Base-by-base conservation (phyloP, 1,140 invertebrate species). In the Cyphomyrmex costatus region DNA sequence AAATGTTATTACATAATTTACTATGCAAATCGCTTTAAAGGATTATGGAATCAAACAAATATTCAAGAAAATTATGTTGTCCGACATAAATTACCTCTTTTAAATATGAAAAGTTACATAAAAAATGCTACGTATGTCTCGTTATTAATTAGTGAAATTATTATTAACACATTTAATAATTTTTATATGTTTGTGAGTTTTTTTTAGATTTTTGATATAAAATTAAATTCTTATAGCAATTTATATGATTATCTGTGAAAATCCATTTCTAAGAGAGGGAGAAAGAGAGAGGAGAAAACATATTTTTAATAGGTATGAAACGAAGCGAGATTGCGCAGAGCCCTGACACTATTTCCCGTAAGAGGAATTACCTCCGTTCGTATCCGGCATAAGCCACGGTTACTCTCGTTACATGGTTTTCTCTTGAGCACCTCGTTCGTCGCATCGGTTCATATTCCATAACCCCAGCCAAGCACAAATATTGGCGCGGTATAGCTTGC, bases 331-430 rank as follows among this genome's bases (percentile, higher is more conserved):
- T 73, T 83, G 68, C 42, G 36, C 53, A 56, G 51, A 60, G 24
- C 70, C 14, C 16, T 70, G 51, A 49, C 46, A 60, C 60, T 73
- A 74, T 74, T 71, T 71, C 65, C 56, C 27, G 19, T 71, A 68
- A 74, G 36, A 82, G 60, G 70, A 85, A 87, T 87, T 87, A 66
- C 70, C 42, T 66, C 51, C 51, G 60, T 84, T 46, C 46, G 66
- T 56, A 53, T 73, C 61, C 80, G 70, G 63, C 58, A 51, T 36
- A 83, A 74, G 65, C 79, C 51, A 53, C 36, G 19, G 19, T 74
- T 73, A 83, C 68, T 58, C 56, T 74, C 51, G 79, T 83, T 83
- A 83, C 51, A 82, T 12, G 68, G 19, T 21, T 71, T 51, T 60
- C 78, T 30, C 58, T 71, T 86, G 33, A 76, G 78, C 53, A 83